A percentile compares a stretch with the other conserved stretches of the same genome.
Evolutionary conservation across 1,140 invertebrate genomes (phyloP).

Genomic region (Vanessa atalanta): DNA sequence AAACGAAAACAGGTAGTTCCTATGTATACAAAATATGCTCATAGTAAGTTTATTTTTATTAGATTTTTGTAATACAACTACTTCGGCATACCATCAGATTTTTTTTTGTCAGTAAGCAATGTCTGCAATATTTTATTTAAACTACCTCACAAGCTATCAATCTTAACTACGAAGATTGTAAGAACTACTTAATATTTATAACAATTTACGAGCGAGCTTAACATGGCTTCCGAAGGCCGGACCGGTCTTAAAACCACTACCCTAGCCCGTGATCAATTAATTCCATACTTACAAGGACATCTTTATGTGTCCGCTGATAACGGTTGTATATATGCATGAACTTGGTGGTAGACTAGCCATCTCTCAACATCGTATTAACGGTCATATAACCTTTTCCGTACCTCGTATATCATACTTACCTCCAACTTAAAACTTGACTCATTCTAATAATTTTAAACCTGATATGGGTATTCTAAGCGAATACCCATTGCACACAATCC

Average conservation of each 20-base stretch:
- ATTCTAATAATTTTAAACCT: neutral
- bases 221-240: slow-evolving; percentile 39
- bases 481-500: neutral
- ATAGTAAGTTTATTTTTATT: too few species aligned
- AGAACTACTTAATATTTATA: slow-evolving; percentile 40
- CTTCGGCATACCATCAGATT: too few species aligned
- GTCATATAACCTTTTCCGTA: slow-evolving; percentile 24
- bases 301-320: slow-evolving; percentile 57
- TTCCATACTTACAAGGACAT: slow-evolving; percentile 58
- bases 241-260: slow-evolving; percentile 37
- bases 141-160: slow-evolving; percentile 50
- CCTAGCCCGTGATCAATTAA: slow-evolving; percentile 60
- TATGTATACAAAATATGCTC: neutral
- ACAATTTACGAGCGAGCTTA: slow-evolving; percentile 60
- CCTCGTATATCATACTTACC: slow-evolving; percentile 25
- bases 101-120: too few species aligned
- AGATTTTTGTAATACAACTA: too few species aligned
- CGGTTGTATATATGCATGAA: slow-evolving; percentile 48
- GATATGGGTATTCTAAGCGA: neutral
- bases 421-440: slow-evolving; percentile 19
- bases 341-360: slow-evolving; percentile 35
- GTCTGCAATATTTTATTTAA: slow-evolving; percentile 18
- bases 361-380: slow-evolving; percentile 50
- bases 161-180: neutral
- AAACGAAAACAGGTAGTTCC: neutral